Conservation (phyloP, 2,888 invertebrate genomes). For the Drosophila kokeensis region DNA sequence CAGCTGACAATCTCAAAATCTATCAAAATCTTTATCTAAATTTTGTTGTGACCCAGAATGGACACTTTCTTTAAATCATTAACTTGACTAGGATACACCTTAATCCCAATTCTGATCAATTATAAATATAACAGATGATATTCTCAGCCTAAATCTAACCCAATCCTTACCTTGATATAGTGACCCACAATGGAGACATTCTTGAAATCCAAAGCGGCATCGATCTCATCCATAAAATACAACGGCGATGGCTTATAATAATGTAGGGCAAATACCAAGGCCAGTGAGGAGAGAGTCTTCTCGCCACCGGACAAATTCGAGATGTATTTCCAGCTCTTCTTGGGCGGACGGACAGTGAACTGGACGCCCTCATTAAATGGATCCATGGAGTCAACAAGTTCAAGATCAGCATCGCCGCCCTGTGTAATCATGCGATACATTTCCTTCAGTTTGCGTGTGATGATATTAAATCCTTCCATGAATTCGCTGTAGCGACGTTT, state of each 20-base stretch:
- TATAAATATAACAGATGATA: too few relatives aligned
- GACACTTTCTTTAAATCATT: not conserved
- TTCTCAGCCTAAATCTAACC: too few relatives aligned
- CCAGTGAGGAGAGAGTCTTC: conserved; percentile 97
- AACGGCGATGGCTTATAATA: conserved; percentile 99
- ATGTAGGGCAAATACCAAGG: conserved; percentile 98
- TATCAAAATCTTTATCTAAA: not conserved
- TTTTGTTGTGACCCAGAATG: not conserved
- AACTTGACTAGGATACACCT: not conserved
- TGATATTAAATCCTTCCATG: conserved; percentile 93
- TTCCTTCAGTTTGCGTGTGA: conserved; percentile 96
- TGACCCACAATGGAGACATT: conserved; percentile 99
- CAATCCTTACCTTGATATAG: conserved; percentile 93
- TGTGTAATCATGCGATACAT: conserved; percentile 99
- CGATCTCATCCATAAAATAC: conserved; percentile 99
- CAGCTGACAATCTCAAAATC: not conserved
- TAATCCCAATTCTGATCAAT: not conserved
- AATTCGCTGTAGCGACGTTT: conserved; percentile 93
- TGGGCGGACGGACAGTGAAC: conserved; percentile 97
- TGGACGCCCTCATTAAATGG: conserved; percentile 98
- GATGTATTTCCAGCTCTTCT: conserved; percentile 99
- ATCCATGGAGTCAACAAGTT: conserved; percentile 96
- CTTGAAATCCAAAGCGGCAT: conserved; percentile 98
- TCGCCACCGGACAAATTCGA: conserved; percentile 99
- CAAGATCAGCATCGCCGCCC: conserved; percentile 98